These are phyloP conservation scores for Ciconia stormi DNA, from an alignment of 2,113 vertebrate genomes.

Conservation along the genomic window DNA sequence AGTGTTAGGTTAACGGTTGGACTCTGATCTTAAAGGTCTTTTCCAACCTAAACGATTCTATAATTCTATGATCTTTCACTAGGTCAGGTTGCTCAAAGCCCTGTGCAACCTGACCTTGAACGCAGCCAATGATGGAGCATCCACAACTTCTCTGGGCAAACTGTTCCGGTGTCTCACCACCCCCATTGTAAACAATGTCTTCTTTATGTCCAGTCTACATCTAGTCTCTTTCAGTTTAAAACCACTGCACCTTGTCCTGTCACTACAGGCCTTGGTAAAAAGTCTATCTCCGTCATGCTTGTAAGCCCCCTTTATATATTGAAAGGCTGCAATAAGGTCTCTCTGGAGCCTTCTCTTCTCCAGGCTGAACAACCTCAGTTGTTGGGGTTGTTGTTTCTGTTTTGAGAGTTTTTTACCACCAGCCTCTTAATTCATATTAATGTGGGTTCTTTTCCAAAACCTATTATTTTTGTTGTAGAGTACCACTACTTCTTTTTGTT, in stretches of 20 bases:
- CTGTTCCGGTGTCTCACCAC: not conserved
- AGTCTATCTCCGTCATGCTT: not conserved
- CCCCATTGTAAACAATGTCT: not conserved
- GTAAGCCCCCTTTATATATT: not conserved
- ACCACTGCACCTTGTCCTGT: not conserved
- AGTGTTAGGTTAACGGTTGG: too few relatives aligned
- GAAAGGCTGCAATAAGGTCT: not conserved
- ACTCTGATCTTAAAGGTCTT: too few relatives aligned
- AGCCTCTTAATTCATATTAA: not conserved
- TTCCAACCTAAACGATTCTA: too few relatives aligned
- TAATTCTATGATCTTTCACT: not conserved
- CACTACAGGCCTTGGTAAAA: not conserved
- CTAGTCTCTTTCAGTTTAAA: not conserved
- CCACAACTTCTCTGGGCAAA: not conserved
- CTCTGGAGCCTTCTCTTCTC: not conserved
- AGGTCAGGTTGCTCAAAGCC: not conserved
- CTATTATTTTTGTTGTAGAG: not conserved
- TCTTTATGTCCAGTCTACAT: not conserved
- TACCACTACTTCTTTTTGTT: not conserved
- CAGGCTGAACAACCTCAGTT: not conserved
- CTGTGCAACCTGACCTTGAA: not conserved
- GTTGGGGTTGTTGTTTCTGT: not conserved
- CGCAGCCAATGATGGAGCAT: too few relatives aligned
- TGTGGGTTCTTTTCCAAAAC: not conserved
- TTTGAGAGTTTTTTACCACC: not conserved